Percentiles rank a stretch among this genome's conserved stretches.
Conservation (phyloP, 2,113 vertebrate genomes). For the Nyctereutes procyonoides region DNA sequence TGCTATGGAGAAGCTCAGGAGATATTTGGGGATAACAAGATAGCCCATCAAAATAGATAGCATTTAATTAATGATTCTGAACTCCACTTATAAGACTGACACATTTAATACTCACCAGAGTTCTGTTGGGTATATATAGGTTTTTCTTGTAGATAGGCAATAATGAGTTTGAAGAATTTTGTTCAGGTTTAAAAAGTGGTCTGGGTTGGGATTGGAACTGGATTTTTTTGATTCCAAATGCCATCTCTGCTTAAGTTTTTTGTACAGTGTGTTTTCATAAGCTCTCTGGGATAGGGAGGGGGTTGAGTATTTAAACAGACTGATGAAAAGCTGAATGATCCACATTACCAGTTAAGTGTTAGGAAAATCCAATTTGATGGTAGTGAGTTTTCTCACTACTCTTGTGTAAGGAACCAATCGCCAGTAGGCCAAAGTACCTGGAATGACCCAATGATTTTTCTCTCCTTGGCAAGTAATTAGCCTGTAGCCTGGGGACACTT, state of each 20-base stretch:
- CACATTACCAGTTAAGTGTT: neutral
- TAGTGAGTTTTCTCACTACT: neutral
- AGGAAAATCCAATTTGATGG: neutral
- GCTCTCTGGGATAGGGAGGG: neutral
- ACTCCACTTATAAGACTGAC: neutral
- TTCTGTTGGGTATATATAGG: neutral
- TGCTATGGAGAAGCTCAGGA: neutral
- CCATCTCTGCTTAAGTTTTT: neutral
- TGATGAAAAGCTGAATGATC: neutral
- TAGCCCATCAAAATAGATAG: neutral
- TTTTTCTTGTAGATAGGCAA: neutral
- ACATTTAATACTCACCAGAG: neutral
- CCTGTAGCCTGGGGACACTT: neutral
- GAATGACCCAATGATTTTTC: neutral
- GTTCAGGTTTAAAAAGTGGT: neutral
- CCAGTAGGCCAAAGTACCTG: neutral
- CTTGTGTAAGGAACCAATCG: neutral
- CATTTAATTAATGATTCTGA: slow-evolving; percentile 4
- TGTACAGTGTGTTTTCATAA: neutral
- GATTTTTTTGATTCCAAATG: neutral
- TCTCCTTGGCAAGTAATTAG: neutral
- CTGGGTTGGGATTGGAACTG: neutral
- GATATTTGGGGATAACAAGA: neutral
- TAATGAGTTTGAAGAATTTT: neutral
- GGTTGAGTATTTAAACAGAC: neutral